Conservation (phyloP, 2,113 vertebrate genomes). For the Hippocampus zosterae region DNA sequence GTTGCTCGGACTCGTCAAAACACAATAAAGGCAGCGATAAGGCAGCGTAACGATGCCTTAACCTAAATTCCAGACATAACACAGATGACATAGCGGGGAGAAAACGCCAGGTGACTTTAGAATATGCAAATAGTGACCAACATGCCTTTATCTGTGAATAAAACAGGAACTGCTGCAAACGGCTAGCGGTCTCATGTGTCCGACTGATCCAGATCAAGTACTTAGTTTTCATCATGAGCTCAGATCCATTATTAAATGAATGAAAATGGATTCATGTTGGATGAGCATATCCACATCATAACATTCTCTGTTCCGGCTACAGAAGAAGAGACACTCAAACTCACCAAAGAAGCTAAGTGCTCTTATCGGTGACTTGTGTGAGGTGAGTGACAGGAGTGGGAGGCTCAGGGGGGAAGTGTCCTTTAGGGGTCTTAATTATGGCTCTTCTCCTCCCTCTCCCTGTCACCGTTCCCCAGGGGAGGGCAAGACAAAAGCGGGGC, state of each 20-base stretch:
- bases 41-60: no score
- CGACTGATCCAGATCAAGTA: no score
- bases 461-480: conserved; percentile 62
- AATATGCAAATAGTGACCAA: no score
- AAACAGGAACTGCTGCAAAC: no score
- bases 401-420: conserved; percentile 56
- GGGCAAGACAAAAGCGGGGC: conserved; percentile 62
- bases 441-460: conserved; percentile 61
- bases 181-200: no score
- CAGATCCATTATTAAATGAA: no score
- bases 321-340: neutral
- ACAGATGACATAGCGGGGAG: no score
- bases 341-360: conserved; percentile 36
- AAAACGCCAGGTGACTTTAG: no score
- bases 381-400: conserved; percentile 66
- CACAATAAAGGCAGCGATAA: neutral
- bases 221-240: no score
- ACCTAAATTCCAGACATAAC: no score
- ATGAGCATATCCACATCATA: neutral
- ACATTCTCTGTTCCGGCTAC: neutral
- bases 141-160: no score
- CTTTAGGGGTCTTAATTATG: conserved; percentile 71
- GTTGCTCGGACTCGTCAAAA: neutral
- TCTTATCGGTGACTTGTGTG: conserved; percentile 54
- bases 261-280: neutral